A percentile compares a stretch with the other conserved stretches of the same genome.
Evolutionary conservation across 2,113 vertebrate species (phyloP).

Genomic region (Phalacrocorax carbo): DNA sequence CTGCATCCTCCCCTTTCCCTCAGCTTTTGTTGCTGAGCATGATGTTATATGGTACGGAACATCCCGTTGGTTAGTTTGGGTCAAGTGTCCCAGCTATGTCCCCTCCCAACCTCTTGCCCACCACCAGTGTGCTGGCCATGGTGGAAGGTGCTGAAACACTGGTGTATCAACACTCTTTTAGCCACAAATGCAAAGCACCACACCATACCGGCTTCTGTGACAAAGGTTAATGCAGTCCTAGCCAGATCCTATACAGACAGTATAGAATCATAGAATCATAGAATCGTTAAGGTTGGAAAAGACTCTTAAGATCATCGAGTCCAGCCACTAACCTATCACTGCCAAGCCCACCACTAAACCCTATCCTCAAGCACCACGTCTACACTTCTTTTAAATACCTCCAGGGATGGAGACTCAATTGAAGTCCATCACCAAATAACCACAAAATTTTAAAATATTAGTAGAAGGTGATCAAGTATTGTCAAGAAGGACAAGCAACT

Average conservation of each 20-base stretch:
- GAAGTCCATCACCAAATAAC: neutral
- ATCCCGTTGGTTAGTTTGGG: neutral
- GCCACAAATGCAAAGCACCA: neutral
- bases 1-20: neutral
- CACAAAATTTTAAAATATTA: neutral
- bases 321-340: too few relatives aligned
- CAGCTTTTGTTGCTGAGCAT: neutral
- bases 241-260: neutral
- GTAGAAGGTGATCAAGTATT: neutral
- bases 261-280: neutral
- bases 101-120: neutral
- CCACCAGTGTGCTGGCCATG: neutral
- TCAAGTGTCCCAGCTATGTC: neutral
- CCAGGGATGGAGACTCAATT: too few relatives aligned
- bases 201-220: neutral
- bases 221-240: neutral
- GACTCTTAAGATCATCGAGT: too few relatives aligned
- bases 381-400: too few relatives aligned
- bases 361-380: too few relatives aligned
- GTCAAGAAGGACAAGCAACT: neutral
- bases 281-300: too few relatives aligned
- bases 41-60: neutral
- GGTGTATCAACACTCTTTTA: neutral
- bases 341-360: too few relatives aligned
- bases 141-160: too few relatives aligned